Evolutionary conservation across 2,797 vertebrate species (phyloP).

Genomic region (Notoglanidium macrostoma): DNA sequence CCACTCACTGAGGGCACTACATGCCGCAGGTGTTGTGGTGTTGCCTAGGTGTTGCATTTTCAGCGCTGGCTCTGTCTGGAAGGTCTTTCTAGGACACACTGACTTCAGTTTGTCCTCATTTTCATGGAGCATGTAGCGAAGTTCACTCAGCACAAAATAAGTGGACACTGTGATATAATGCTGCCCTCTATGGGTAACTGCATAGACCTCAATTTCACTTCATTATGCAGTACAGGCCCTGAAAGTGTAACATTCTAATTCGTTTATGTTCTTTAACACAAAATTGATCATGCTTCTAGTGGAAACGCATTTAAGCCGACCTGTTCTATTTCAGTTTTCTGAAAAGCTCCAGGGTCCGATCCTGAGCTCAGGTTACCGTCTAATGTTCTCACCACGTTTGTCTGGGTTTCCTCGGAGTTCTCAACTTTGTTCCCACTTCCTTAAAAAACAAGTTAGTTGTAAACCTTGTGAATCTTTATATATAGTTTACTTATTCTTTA

Average conservation of each 20-base stretch:
- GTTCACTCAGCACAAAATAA: slow-evolving; percentile 4
- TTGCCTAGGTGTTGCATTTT: slow-evolving; percentile 20
- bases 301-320: background rate
- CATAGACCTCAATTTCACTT: background rate
- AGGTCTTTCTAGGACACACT: slow-evolving; percentile 39
- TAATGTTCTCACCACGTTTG: background rate
- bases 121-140: slow-evolving; percentile 25
- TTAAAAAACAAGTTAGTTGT: background rate
- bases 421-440: background rate
- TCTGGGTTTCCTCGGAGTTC: background rate
- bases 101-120: slow-evolving; percentile 37
- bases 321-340: background rate
- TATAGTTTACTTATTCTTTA: background rate
- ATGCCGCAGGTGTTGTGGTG: slow-evolving; percentile 27
- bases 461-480: background rate
- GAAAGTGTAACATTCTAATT: background rate
- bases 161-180: slow-evolving; percentile 25
- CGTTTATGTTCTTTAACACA: background rate
- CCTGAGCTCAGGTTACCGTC: background rate
- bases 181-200: slow-evolving; percentile 46
- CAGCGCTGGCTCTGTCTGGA: background rate
- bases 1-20: background rate
- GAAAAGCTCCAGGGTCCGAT: background rate
- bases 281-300: background rate
- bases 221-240: background rate